Evolutionary conservation across 2,113 vertebrate species (phyloP).

Genomic region (Ptychochromis oligacanthus): DNA sequence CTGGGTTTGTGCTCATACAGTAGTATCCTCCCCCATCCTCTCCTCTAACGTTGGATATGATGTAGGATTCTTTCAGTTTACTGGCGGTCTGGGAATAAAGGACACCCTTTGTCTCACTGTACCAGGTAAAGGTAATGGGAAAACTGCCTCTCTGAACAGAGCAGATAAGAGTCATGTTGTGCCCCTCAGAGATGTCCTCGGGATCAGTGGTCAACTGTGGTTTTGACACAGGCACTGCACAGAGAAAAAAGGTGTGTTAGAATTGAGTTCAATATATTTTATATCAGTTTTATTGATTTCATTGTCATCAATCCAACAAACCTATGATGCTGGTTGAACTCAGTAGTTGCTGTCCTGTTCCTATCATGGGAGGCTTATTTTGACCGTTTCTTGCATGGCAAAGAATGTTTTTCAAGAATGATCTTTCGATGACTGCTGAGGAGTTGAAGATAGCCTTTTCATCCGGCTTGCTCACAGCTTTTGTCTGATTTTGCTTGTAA

Average conservation of each 20-base stretch:
- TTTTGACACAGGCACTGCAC: conserved; percentile 70
- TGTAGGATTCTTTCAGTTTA: neutral
- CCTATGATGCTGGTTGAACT: conserved; percentile 64
- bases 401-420: conserved; percentile 40
- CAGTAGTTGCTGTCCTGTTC: conserved; percentile 4
- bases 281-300: neutral
- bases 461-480: neutral
- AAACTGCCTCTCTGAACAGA: conserved; percentile 57
- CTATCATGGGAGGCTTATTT: accelerated
- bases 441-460: conserved; percentile 64
- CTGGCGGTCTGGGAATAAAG: neutral
- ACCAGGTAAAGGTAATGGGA: conserved; percentile 76
- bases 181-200: conserved; percentile 61
- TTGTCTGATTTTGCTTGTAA: accelerated
- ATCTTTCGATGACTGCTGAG: conserved; percentile 37
- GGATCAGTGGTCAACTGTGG: conserved; percentile 44
- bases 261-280: neutral
- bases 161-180: conserved; percentile 63
- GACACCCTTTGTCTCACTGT: accelerated
- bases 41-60: conserved; percentile 23
- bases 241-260: neutral
- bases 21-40: conserved; percentile 66
- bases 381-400: conserved; percentile 59
- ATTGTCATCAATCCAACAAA: conserved; percentile 10
- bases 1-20: conserved; percentile 69